A percentile compares a stretch with the other conserved stretches of the same genome.
Conservation (phyloP, 2,888 invertebrate genomes). For the Andrena fulva region DNA sequence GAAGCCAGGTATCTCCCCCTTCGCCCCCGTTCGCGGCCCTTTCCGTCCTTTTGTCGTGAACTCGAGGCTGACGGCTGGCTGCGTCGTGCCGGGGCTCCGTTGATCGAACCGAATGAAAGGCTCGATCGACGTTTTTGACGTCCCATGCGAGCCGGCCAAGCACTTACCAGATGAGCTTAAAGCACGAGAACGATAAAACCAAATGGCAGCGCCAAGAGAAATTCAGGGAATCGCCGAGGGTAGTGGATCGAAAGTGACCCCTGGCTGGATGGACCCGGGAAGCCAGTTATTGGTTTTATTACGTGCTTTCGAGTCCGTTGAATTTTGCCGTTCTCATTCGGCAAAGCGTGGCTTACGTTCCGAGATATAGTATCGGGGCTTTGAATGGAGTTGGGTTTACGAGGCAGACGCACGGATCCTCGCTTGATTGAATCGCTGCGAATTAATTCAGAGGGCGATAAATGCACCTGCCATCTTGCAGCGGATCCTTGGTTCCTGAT, state of each 20-base stretch:
- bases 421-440: neutral
- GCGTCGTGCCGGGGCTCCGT: constrained; percentile 56
- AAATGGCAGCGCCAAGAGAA: constrained; percentile 61
- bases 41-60: constrained; percentile 66
- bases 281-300: constrained; percentile 52
- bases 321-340: constrained; percentile 37
- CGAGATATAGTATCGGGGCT: neutral
- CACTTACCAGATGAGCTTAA: constrained; percentile 72
- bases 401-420: neutral
- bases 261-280: constrained; percentile 12
- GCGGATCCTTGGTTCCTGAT: neutral
- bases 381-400: neutral
- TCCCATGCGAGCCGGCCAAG: constrained; percentile 61
- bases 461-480: neutral
- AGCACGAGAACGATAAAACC: constrained; percentile 65
- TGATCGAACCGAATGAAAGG: constrained; percentile 70
- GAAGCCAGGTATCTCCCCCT: constrained; percentile 53
- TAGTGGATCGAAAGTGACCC: constrained; percentile 45
- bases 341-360: neutral
- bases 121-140: constrained; percentile 75
- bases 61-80: constrained; percentile 40
- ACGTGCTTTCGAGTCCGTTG: constrained; percentile 23
- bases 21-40: neutral
- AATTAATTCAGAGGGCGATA: neutral
- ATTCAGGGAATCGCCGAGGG: constrained; percentile 56